Percentiles rank a stretch among this genome's conserved stretches.
Conservation (phyloP, 1,140 invertebrate species). For the Arctopsyche grandis region DNA sequence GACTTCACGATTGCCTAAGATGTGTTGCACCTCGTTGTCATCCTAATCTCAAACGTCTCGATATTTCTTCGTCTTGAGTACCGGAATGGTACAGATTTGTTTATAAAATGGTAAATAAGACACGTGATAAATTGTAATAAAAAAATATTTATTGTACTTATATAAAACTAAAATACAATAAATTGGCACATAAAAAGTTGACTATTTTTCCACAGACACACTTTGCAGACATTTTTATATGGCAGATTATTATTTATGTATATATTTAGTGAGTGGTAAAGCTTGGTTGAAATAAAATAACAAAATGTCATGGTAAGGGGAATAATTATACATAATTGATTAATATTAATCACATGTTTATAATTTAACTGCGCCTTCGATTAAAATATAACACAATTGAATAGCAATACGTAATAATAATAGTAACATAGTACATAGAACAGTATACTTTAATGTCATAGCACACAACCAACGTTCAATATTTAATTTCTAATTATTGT, state of each 20-base stretch:
- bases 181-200: conserved; percentile 26
- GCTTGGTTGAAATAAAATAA: background rate
- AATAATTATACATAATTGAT: background rate
- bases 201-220: background rate
- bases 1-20: no score
- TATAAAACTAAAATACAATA: conserved; percentile 13
- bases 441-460: background rate
- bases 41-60: no score
- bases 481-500: background rate
- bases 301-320: background rate
- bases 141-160: conserved; percentile 29
- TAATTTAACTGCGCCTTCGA: background rate
- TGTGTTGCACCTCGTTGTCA: no score
- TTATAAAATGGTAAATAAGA: background rate
- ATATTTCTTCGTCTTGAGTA: no score
- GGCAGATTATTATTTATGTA: background rate
- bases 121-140: background rate
- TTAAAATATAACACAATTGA: no score
- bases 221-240: background rate
- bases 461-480: background rate
- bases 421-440: no score
- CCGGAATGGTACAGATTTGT: no score
- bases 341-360: background rate
- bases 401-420: background rate
- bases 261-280: background rate